Evolutionary conservation across 2,113 vertebrate species (phyloP).

Genomic region (Chamaea fasciata): DNA sequence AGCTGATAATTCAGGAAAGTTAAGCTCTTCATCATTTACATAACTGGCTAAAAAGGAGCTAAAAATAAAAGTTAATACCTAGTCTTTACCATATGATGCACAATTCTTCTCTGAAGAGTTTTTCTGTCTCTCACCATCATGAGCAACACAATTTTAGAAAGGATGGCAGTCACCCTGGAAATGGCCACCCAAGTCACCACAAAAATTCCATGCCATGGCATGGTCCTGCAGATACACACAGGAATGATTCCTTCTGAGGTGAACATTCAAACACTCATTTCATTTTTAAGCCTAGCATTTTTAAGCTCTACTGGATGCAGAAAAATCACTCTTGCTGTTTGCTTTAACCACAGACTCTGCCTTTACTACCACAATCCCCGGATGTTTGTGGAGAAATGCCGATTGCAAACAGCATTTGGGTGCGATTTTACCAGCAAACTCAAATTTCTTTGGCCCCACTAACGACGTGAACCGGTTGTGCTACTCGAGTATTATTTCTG

Average conservation of each 20-base stretch:
- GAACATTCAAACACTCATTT: neutral
- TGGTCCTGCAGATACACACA: neutral
- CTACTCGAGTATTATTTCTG: neutral
- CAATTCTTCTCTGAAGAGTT: neutral
- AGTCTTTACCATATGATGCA: neutral
- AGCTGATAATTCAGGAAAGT: neutral
- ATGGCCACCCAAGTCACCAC: neutral
- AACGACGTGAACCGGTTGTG: neutral
- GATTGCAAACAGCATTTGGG: neutral
- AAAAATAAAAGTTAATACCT: neutral
- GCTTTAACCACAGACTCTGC: neutral
- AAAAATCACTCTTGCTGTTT: neutral
- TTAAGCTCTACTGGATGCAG: neutral
- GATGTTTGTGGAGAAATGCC: neutral
- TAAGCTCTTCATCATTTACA: neutral
- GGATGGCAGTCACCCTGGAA: neutral
- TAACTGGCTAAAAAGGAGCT: neutral
- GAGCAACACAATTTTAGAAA: neutral
- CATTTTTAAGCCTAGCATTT: neutral
- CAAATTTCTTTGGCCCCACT: neutral
- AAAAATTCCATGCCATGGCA: neutral
- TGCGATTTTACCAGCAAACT: neutral
- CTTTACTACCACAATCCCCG: neutral
- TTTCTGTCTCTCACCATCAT: neutral
- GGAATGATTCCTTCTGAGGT: neutral